These are phyloP conservation scores for Brachylomia viminalis DNA, from an alignment of 2,888 invertebrate species.

Conservation along the genomic window DNA sequence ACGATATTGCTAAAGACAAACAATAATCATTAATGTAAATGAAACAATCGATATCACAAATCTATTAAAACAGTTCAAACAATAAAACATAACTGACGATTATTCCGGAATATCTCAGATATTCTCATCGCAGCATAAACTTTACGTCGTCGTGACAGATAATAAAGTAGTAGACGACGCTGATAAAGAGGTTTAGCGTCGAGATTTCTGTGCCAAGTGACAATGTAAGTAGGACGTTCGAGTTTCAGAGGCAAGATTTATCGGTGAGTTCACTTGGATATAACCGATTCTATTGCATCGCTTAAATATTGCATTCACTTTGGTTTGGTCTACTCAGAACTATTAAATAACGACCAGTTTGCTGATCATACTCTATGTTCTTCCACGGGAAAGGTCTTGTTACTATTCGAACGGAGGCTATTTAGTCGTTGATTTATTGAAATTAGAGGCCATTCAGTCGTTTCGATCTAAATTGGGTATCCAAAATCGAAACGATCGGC, in stretches of 20 bases:
- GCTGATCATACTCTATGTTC: neutral
- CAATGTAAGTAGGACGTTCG: slow-evolving; percentile 51
- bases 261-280: slow-evolving; percentile 34
- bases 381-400: neutral
- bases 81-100: neutral
- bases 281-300: slow-evolving; percentile 45
- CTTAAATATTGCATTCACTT: slow-evolving; percentile 52
- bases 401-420: neutral
- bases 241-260: slow-evolving; percentile 60
- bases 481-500: neutral
- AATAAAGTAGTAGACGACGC: slow-evolving; percentile 41
- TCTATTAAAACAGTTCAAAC: neutral
- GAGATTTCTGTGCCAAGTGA: slow-evolving; percentile 59
- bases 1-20: slow-evolving; percentile 6
- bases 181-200: slow-evolving; percentile 56
- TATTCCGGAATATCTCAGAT: slow-evolving; percentile 11
- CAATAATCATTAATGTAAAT: neutral
- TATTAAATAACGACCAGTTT: neutral
- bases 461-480: neutral
- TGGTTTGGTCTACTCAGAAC: slow-evolving; percentile 14
- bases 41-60: neutral
- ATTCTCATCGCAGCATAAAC: slow-evolving; percentile 13
- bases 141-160: slow-evolving; percentile 35
- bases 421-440: slow-evolving; percentile 16
- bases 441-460: slow-evolving; percentile 1